A percentile compares a stretch with the other conserved stretches of the same genome.
These are phyloP conservation scores for Mamestra brassicae DNA, from an alignment of 2,888 invertebrate species.

Conservation along the genomic window DNA sequence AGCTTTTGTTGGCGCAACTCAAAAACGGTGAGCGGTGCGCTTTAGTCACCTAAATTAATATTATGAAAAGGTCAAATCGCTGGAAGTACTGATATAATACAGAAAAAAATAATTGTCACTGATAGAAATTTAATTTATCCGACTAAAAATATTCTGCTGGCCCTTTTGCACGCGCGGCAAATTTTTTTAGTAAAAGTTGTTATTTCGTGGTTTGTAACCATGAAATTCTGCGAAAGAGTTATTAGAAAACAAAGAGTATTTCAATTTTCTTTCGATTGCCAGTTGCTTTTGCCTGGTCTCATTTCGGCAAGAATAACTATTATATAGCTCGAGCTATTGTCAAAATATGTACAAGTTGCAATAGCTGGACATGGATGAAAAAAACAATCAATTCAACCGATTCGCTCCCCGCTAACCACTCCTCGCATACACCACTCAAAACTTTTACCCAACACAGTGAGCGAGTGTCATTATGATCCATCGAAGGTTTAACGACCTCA, in stretches of 20 bases:
- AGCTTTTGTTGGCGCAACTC: slow-evolving; percentile 28
- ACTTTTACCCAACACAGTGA: slow-evolving; percentile 58
- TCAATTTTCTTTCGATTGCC: too few relatives aligned
- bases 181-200: too few relatives aligned
- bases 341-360: not conserved
- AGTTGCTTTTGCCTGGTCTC: not conserved
- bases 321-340: not conserved
- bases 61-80: not conserved
- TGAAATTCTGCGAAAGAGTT: not conserved
- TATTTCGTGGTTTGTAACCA: not conserved
- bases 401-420: slow-evolving; percentile 32
- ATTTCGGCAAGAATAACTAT: not conserved
- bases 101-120: too few relatives aligned
- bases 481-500: slow-evolving; percentile 64
- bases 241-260: not conserved
- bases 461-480: slow-evolving; percentile 60
- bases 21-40: not conserved
- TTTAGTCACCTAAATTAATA: not conserved
- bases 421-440: slow-evolving; percentile 9
- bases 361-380: not conserved
- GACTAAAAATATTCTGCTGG: too few relatives aligned
- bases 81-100: not conserved
- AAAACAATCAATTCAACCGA: not conserved
- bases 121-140: too few relatives aligned
- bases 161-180: too few relatives aligned